Conservation (phyloP, 2,113 vertebrate species). For the Oncorhynchus masou region DNA sequence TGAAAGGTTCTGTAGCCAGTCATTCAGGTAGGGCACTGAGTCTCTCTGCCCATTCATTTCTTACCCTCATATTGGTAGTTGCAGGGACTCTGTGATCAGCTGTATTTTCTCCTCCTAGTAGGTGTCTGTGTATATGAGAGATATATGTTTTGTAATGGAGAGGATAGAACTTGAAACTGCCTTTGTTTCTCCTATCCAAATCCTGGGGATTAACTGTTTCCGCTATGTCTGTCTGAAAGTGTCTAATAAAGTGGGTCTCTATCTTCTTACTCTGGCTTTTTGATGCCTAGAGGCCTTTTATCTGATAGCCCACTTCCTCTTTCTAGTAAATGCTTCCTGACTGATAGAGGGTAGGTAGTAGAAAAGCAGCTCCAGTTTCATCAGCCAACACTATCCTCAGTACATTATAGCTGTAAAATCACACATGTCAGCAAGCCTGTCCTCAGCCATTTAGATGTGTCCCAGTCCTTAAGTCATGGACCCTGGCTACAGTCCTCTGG, state of each 20-base stretch:
- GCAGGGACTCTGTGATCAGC: background rate
- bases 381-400: slow-evolving; percentile 14
- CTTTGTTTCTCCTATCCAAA: slow-evolving; percentile 23
- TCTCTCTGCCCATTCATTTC: slow-evolving; percentile 37
- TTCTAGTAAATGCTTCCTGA: slow-evolving; percentile 17
- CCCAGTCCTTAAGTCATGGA: background rate
- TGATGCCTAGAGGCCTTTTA: slow-evolving; percentile 13
- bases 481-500: background rate
- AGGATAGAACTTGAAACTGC: background rate
- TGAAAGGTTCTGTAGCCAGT: slow-evolving; percentile 3
- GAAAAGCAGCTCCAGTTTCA: slow-evolving; percentile 18
- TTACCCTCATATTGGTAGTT: slow-evolving; percentile 32
- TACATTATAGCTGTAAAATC: slow-evolving; percentile 20
- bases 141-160: slow-evolving; percentile 11
- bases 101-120: background rate
- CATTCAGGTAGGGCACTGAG: slow-evolving; percentile 25
- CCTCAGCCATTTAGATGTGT: background rate
- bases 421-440: background rate
- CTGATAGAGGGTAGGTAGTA: background rate
- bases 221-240: slow-evolving; percentile 1
- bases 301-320: slow-evolving; percentile 1
- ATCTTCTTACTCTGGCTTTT: background rate
- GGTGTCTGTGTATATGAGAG: slow-evolving; percentile 10
- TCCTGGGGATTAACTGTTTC: slow-evolving; percentile 37
- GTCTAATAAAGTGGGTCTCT: background rate